Base-by-base conservation (phyloP, 2,113 vertebrate species). In the Syngnathus floridae region DNA sequence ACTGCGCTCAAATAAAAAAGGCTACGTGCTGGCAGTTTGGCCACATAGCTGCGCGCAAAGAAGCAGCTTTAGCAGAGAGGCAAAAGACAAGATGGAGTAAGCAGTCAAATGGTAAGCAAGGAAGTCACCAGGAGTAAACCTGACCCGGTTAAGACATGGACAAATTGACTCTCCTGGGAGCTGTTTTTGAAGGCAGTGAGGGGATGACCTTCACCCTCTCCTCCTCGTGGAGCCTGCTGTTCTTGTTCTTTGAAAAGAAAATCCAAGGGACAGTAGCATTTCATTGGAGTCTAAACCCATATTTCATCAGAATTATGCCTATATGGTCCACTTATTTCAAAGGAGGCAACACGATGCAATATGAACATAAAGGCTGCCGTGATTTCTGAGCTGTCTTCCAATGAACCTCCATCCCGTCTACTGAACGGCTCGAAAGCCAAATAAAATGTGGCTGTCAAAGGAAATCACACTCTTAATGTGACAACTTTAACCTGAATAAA, bases 1-100 rank as follows among this genome's bases (percentile, higher is more conserved):
- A 93, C 92, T 89, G 87, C 17, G 83, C 89, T 93, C 78, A 90
- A 93, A 93, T 93, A 91, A 93, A 93, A 95, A 92, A 88, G 88
- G 87, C 36, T 88, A 89, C 86, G 84, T 82, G 90, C 92, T 95
- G 95, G 94, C 92, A 84, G 88, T 76, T 71, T 0, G 35, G 87
- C 78, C 73, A 69, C 93, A 93, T 92, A 92, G 92, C 93, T 93
- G 86, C 89, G 71, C 49, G 67, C 61, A 66, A 66, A 66, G 74
- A 74, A 80, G 82, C 72, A 71, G 61, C 69, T 45, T 54, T 48
- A 73, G 62, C 37, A 14, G 66, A 40, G 67, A 58, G 56, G 71
- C 60, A 37, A 45, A 70, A 68, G 62, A 55, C 72, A 70, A 71
- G 69, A 74, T 17, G 57, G 74, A 66, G 72, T 68, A 72, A 76